Evolutionary conservation across 23 tunicate species (phyloP).

Genomic region (Styela plicata): DNA sequence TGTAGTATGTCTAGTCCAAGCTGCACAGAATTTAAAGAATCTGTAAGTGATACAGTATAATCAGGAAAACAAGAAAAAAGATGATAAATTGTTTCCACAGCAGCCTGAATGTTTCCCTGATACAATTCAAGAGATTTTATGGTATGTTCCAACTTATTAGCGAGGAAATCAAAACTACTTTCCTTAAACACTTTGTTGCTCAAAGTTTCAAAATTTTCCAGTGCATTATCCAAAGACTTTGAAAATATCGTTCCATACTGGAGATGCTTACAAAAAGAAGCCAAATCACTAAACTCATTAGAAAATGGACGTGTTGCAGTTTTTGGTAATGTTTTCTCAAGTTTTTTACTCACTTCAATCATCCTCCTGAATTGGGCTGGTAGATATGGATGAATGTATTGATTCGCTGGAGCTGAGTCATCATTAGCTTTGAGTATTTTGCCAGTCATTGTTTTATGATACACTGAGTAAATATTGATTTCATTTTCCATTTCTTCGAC

Average conservation of each 20-base stretch:
- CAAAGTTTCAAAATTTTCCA: neutral
- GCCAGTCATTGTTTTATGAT: conserved; percentile 12
- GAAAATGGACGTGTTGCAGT: neutral
- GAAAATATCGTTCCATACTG: neutral
- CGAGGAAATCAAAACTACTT: too few species aligned
- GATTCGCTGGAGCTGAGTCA: neutral
- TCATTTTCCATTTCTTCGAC: conserved; percentile 1
- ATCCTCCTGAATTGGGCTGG: neutral
- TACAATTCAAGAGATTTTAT: neutral
- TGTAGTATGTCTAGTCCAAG: neutral
- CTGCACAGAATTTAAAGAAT: conserved; percentile 4
- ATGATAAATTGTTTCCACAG: neutral
- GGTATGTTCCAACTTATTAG: neutral
- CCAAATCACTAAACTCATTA: neutral
- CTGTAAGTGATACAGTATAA: neutral
- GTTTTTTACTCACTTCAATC: neutral
- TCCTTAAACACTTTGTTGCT: neutral
- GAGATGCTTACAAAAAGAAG: neutral
- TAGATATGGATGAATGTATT: neutral
- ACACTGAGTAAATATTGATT: neutral
- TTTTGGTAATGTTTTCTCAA: neutral
- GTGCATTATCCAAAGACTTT: neutral
- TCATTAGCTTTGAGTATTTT: neutral
- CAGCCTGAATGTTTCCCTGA: neutral
- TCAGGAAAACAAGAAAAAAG: neutral